Evolutionary conservation across 2,888 invertebrate genomes (phyloP), one percentile per base, ranked within the genome.

Genomic region (Lapara coniferarum): DNA sequence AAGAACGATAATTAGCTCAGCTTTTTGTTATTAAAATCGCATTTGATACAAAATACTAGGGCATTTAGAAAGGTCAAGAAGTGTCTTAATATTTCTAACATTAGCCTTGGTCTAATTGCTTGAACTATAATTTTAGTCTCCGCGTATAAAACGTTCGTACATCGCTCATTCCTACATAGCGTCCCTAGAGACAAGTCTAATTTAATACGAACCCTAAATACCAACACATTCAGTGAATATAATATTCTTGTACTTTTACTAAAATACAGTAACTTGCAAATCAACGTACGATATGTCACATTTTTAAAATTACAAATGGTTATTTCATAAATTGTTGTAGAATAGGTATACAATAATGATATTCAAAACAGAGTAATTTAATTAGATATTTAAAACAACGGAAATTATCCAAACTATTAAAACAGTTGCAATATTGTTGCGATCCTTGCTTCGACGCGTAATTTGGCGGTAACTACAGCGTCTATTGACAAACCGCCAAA

Each of bases 91-190:
- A 49, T 63, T 49, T 49, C 13, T 19, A 49, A 12, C 25, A 49
- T 63, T 25, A 19, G 12, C 63, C 63, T 63, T 63, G 63, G 49
- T 46, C 63, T 63, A 63, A 63, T 63, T 63, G 49, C 63, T 46
- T 49, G 63, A 12, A 46, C 59, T 63, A 25, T 63, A 63, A 49
- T 63, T 49, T 63, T 63, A 63, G 63, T 63, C 7, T 19, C 19
- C 13, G 10, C 59, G 63, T 63, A 46, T 63, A 63, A 63, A 63
- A 63, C 46, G 46, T 25, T 25, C 10, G 7, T 49, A 19, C 30
- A 55, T 55, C 37, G 19, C 19, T 16, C 46, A 49, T 49, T 63
- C 10, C 12, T 46, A 19, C 63, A 7, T 19, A 46, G 63, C 46
- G 49, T 25, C 25, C 25, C 25, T 25, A 63, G 19, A 63, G 7